Base-by-base conservation (phyloP, 2,113 vertebrate genomes). In the Cnemophilus loriae region DNA sequence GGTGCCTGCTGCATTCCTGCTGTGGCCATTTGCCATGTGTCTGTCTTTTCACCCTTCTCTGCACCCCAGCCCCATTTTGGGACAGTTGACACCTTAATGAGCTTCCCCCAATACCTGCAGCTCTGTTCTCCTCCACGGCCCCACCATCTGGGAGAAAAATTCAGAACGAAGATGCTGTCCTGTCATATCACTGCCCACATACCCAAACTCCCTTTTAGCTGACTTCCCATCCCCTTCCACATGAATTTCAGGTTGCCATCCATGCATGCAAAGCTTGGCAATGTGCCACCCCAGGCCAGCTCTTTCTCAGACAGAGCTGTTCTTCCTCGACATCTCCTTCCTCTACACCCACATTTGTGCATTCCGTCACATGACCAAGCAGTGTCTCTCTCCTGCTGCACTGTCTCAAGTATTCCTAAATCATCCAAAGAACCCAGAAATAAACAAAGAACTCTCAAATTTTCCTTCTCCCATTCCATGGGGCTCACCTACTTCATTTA, bases 161-260 rank as follows among this genome's bases (percentile, higher is more conserved):
- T 64, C 44, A 33, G 35, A 82, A 50, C 4, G 2, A 57, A 71
- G 30, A 35, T 11, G 19, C 10, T 6, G 2, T 64, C 41, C 71
- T 79, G 49, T 52, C 33, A 33, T 19, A 64, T 35, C 49, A 73
- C 75, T 60, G 70, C 86, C 61, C 5, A 6, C 78, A 75, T 33
- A 59, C 33, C 47, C 18, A 1, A 89, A 53, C 11, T 69, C 50
- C 56, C 59, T 78, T 46, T 63, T 11, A 77, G 76, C 46, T 50
- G 47, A 50, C 47, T 61, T 49, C 42, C 52, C 57, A 53, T 35
- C n/a, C 7, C 17, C 35, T 91, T 84, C 73, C 57, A 50, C 7
- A 13, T 16, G 42, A 71, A 78, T 81, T 94, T 74, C 75, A 80
- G 69, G 75, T 27, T 88, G 79, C 28, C 73, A 89, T 37, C 77